Evolutionary conservation across 2,113 vertebrate species (phyloP).

Genomic region (Pionites leucogaster): DNA sequence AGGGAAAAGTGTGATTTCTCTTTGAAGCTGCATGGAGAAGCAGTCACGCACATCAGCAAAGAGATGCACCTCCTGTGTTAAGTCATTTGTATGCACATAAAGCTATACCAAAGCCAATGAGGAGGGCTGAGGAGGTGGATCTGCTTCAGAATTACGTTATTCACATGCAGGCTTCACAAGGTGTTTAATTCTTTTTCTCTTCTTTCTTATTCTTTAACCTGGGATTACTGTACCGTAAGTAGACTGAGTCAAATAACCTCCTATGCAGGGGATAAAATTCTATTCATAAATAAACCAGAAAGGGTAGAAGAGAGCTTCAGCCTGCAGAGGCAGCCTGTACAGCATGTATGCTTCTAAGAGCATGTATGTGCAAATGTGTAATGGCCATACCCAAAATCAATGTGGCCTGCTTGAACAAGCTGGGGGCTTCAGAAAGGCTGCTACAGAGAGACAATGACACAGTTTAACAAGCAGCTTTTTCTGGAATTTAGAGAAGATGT

Average conservation of each 20-base stretch:
- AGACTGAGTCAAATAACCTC: not conserved
- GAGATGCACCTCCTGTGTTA: not conserved
- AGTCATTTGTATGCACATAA: not conserved
- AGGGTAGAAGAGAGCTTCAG: not conserved
- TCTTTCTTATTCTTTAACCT: not conserved
- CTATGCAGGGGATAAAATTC: not conserved
- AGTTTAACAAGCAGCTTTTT: too few species aligned
- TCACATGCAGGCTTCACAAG: not conserved
- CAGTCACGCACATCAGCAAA: not conserved
- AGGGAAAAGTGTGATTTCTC: not conserved
- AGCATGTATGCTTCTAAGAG: not conserved
- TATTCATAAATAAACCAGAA: not conserved
- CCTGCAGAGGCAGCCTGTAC: not conserved
- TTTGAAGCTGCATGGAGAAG: not conserved
- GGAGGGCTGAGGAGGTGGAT: not conserved
- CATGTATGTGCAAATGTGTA: accelerated
- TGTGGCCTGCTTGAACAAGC: not conserved
- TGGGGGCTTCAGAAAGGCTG: not conserved
- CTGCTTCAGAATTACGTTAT: not conserved
- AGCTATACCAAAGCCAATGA: not conserved
- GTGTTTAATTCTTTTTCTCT: not conserved
- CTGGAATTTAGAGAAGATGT: too few species aligned
- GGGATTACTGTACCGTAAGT: not conserved
- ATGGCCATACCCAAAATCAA: not conserved
- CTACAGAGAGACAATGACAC: too few species aligned